A percentile compares a stretch with the other conserved stretches of the same genome.
Conservation (phyloP, 2,113 vertebrate species). For the Lasiurus cinereus region DNA sequence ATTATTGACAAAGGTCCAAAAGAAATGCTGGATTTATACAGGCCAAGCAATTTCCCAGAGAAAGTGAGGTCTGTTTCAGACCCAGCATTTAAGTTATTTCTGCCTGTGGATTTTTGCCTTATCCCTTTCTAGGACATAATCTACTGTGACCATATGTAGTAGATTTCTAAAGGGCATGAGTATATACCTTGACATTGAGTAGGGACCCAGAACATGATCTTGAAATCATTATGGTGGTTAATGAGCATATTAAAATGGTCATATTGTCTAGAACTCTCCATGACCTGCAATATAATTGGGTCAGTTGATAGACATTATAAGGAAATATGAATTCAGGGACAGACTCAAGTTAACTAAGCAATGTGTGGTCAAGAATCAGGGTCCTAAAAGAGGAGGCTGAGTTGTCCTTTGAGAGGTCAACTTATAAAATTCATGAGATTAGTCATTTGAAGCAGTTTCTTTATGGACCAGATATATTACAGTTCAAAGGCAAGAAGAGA, state of each 20-base stretch:
- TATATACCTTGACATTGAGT: constrained; percentile 12
- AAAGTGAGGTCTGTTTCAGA: constrained; percentile 40
- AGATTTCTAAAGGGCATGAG: constrained; percentile 12
- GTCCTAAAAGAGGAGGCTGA: not conserved
- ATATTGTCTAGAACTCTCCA: constrained; percentile 28
- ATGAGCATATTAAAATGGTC: constrained; percentile 53
- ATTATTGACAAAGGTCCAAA: constrained; percentile 41
- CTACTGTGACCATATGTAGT: not conserved
- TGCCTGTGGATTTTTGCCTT: constrained; percentile 29
- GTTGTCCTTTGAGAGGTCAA: not conserved
- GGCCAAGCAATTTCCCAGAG: constrained; percentile 46
- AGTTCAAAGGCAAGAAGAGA: constrained; percentile 37
- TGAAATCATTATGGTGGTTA: constrained; percentile 57
- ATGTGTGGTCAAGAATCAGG: not conserved
- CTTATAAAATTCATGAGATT: not conserved
- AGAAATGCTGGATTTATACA: constrained; percentile 42
- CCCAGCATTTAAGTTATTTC: constrained; percentile 39
- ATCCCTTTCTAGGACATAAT: not conserved
- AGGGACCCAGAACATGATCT: not conserved
- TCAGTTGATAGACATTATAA: constrained; percentile 21
- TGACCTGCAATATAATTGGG: constrained; percentile 36
- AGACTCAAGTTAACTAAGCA: constrained; percentile 7
- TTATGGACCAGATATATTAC: constrained; percentile 6
- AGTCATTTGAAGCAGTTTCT: not conserved
- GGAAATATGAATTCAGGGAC: constrained; percentile 4